These are phyloP conservation scores for Pteronura brasiliensis DNA, from an alignment of 2,113 vertebrate genomes.

Conservation along the genomic window DNA sequence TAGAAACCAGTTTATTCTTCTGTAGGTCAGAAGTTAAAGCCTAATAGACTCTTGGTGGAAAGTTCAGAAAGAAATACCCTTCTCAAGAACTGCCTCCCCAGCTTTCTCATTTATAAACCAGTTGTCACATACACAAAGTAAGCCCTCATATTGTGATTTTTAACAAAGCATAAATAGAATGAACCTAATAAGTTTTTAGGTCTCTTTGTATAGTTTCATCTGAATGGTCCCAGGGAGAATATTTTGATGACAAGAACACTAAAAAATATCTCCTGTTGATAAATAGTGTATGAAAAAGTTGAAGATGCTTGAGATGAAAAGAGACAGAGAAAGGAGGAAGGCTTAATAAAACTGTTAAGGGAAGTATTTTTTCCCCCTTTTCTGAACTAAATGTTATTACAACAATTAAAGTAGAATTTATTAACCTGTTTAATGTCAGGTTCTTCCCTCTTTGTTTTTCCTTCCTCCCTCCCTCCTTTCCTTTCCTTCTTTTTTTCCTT, in stretches of 20 bases:
- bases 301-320: not conserved
- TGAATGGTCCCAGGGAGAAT: not conserved
- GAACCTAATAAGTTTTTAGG: not conserved
- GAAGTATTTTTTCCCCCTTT: not conserved
- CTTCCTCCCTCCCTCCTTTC: fast-evolving
- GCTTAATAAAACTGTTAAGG: not conserved
- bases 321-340: not conserved
- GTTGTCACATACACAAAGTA: not conserved
- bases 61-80: not conserved
- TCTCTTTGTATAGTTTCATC: not conserved
- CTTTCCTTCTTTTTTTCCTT: fast-evolving
- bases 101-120: not conserved
- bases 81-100: not conserved
- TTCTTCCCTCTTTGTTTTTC: not conserved
- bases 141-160: not conserved
- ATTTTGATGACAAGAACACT: not conserved
- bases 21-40: not conserved
- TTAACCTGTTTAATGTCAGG: not conserved
- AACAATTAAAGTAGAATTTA: not conserved
- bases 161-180: not conserved
- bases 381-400: not conserved
- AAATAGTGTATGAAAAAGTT: not conserved
- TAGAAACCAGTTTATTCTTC: not conserved
- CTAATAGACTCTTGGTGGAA: not conserved
- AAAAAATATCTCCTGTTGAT: not conserved